Evolutionary conservation across 1,140 invertebrate species (phyloP).

Genomic region (Drosophila jambulina): DNA sequence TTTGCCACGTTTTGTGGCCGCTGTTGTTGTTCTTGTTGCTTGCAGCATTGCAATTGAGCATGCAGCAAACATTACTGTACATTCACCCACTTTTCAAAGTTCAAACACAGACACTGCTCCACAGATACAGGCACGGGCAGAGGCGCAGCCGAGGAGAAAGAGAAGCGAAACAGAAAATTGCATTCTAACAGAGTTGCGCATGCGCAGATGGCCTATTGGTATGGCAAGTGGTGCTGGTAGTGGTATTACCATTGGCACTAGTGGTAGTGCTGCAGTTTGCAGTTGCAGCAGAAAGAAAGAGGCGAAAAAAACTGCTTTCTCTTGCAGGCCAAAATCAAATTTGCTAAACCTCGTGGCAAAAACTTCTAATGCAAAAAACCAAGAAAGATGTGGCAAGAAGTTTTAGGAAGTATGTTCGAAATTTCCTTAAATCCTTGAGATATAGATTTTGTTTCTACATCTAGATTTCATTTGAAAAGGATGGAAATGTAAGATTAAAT

Average conservation of each 20-base stretch:
- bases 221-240: conserved; percentile 20
- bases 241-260: conserved; percentile 20
- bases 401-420: not conserved
- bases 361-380: conserved; percentile 54
- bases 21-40: conserved; percentile 30
- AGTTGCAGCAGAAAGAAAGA: conserved; percentile 59
- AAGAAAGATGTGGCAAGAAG: conserved; percentile 7
- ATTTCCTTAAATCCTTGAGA: not conserved
- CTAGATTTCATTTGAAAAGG: too few relatives aligned
- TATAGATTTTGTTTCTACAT: not conserved
- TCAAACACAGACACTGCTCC: conserved; percentile 68
- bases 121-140: conserved; percentile 22
- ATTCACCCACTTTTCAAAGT: conserved; percentile 85
- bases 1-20: conserved; percentile 69
- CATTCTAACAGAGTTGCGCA: conserved; percentile 78
- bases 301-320: conserved; percentile 77
- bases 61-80: conserved; percentile 84
- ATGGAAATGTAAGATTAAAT: not conserved
- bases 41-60: conserved; percentile 74
- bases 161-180: conserved; percentile 81
- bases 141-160: conserved; percentile 44
- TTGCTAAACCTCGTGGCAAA: conserved; percentile 72
- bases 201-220: conserved; percentile 56
- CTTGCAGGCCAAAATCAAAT: conserved; percentile 77
- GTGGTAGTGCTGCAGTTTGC: conserved; percentile 50